Conservation (phyloP, 2,113 vertebrate species). For the Oryctolagus cuniculus region DNA sequence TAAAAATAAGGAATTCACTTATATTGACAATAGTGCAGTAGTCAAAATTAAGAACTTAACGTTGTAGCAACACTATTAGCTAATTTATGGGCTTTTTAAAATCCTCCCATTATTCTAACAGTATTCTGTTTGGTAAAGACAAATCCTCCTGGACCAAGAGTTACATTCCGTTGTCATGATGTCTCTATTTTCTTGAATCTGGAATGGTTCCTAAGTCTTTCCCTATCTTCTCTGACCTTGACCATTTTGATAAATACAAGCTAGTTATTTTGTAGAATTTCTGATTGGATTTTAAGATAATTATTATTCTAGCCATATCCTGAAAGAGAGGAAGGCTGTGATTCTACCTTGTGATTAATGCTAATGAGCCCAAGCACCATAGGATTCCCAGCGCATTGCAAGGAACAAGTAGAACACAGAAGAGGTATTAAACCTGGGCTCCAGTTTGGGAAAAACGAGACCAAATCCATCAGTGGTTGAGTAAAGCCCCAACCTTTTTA, state of each 20-base stretch:
- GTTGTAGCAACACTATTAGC: background rate
- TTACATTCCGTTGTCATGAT: background rate
- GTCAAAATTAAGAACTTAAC: conserved; percentile 52
- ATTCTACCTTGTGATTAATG: conserved; percentile 27
- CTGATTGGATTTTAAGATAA: conserved; percentile 16
- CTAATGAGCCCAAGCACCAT: background rate
- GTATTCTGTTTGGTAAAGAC: background rate
- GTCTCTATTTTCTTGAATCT: background rate
- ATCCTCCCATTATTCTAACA: background rate
- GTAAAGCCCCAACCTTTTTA: background rate
- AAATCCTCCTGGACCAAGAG: background rate
- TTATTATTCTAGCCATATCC: conserved; percentile 21
- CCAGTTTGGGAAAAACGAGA: background rate
- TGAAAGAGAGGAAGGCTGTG: background rate
- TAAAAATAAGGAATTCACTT: conserved; percentile 44
- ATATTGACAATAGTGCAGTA: background rate
- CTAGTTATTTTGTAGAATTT: conserved; percentile 37
- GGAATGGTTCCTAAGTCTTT: background rate
- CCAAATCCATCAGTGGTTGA: background rate
- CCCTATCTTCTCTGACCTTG: conserved; percentile 56
- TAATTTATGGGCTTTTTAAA: background rate
- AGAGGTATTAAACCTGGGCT: background rate
- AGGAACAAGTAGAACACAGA: background rate
- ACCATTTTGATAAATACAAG: background rate
- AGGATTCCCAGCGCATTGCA: background rate